Base-by-base conservation (phyloP, 2,797 vertebrate species). In the Martes flavigula region DNA sequence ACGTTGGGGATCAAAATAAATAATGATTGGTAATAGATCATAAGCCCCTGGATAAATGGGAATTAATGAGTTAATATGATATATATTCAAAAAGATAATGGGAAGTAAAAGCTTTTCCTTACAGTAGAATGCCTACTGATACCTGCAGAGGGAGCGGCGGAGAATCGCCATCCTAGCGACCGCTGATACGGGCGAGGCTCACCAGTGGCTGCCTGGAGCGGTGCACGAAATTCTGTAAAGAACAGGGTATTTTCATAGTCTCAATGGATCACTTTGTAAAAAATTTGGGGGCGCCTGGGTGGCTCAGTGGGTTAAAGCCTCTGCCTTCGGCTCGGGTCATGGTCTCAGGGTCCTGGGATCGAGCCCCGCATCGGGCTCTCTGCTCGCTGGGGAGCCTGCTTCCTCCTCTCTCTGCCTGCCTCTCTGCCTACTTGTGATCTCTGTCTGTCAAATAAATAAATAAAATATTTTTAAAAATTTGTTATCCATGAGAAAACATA, bases 381-480 rank as follows among this genome's bases (percentile, higher is more conserved):
- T 15, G 48, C 48, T 51, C 4, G 0, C 1, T 1, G 0, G 48
- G 48, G 48, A 51, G 15, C 48, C 14, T 17, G 15, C 48, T 1
- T 51, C 48, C 48, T 1, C 48, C 48, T 51, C 48, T 51, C 14
- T 51, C 48, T 51, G 15, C 48, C 48, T 51, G 48, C 48, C 48
- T 51, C 48, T 51, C 48, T 51, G 48, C 48, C 15, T 51, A 1
- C 48, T 51, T 51, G 48, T 51, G 15, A 51, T 51, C 48, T 51
- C 48, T 1, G 48, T 51, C 14, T 51, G 48, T 51, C 48, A 51
- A 5, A 51, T 51, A 51, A 51, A 51, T 51, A 51, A 51, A 51
- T 51, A 17, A 51, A 51, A 17, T 51, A 15, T 51, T 51, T 1
- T 25, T 43, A 43, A 87, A 43, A 1, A 77, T 2, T 11, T 48